Evolutionary conservation across 2,113 vertebrate genomes (phyloP).

Genomic region (Phycodurus eques): DNA sequence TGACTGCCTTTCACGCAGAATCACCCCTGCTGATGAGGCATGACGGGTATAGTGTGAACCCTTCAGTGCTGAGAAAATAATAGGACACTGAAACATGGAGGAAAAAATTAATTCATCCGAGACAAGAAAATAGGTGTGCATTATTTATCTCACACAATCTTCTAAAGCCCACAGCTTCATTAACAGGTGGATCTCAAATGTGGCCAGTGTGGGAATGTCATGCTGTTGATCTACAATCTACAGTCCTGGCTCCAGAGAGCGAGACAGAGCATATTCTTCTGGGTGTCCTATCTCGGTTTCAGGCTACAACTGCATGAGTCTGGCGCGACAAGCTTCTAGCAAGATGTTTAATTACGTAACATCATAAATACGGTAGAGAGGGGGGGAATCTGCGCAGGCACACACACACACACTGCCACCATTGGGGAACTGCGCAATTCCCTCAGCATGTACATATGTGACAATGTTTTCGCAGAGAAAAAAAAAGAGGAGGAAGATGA

Average conservation of each 20-base stretch:
- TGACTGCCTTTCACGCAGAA: not conserved
- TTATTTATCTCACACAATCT: conserved; percentile 39
- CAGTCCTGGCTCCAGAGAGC: conserved; percentile 5
- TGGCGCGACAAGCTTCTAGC: conserved; percentile 4
- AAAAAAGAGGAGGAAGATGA: not conserved
- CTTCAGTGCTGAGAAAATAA: conserved; percentile 26
- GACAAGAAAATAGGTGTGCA: conserved; percentile 25
- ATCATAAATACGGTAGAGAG: conserved; percentile 21
- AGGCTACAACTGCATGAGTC: conserved; percentile 17
- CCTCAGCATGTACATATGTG: conserved; percentile 4
- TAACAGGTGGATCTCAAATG: conserved; percentile 13
- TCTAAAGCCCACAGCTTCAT: conserved; percentile 34
- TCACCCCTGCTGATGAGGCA: not conserved
- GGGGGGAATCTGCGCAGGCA: not conserved
- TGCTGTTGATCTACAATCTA: conserved; percentile 20
- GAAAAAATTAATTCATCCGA: conserved; percentile 11
- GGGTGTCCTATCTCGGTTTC: conserved; percentile 4
- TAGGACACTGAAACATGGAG: not conserved
- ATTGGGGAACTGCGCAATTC: conserved; percentile 14
- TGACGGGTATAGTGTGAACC: not conserved
- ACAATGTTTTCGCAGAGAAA: not conserved
- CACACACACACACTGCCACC: not conserved
- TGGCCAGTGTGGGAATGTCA: conserved; percentile 8
- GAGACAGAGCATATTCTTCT: not conserved
- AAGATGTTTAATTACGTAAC: not conserved